phyloP scores from a whole-genome alignment of 2,797 vertebrate species.

The Emydoidea blandingii region DNA sequence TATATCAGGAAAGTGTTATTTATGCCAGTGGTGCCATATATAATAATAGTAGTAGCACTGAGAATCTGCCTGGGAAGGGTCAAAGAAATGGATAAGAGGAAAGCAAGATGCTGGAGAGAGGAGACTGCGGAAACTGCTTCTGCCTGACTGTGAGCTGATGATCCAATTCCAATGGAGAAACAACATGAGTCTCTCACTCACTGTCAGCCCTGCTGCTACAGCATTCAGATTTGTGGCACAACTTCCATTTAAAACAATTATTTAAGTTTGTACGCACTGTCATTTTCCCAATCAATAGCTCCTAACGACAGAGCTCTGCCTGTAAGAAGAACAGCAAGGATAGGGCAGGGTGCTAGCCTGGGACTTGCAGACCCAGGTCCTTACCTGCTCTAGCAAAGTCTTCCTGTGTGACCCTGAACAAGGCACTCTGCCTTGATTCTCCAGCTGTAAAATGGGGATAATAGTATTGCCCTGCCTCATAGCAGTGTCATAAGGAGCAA shows the following conservation, averaged over 20 bases:
- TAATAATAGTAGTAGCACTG: not conserved
- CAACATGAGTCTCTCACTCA: not conserved
- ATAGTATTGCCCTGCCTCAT: not conserved
- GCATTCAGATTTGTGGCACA: not conserved
- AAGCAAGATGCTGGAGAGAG: not conserved
- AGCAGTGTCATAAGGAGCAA: not conserved
- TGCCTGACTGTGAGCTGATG: not conserved
- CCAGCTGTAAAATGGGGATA: not conserved
- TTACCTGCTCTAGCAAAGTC: not conserved
- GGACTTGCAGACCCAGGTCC: not conserved
- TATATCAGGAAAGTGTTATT: not conserved
- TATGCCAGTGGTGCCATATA: not conserved
- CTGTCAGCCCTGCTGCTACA: not conserved
- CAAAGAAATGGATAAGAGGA: not conserved
- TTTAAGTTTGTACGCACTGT: not conserved
- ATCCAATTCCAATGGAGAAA: constrained; percentile 1
- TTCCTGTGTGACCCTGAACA: not conserved
- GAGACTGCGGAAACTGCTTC: not conserved
- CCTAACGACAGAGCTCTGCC: not conserved
- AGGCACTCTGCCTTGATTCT: not conserved
- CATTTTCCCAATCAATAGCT: not conserved
- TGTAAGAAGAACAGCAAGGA: not conserved
- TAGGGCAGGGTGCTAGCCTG: not conserved
- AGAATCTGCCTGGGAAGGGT: not conserved
- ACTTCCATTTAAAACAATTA: not conserved